These are phyloP conservation scores for Excalfactoria chinensis DNA, from an alignment of 2,113 vertebrate species.

Conservation along the genomic window DNA sequence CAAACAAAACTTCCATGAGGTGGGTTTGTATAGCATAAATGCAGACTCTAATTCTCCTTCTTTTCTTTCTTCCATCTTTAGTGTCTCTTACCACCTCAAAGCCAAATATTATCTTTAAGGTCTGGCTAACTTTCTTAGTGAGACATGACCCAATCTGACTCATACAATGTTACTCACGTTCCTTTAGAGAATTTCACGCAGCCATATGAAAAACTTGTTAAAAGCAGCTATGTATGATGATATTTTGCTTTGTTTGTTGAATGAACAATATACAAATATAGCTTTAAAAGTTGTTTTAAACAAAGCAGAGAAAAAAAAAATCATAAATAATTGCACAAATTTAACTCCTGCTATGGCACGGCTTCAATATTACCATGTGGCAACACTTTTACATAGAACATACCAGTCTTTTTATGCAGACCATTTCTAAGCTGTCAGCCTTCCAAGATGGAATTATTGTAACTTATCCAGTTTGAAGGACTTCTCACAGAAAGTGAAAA, in stretches of 20 bases:
- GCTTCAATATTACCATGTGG: background rate
- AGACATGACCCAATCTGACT: background rate
- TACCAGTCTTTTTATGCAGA: background rate
- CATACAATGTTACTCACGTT: background rate
- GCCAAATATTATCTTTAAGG: background rate
- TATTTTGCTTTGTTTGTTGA: background rate
- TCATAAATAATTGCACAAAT: background rate
- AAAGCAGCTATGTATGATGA: background rate
- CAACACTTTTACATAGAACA: background rate
- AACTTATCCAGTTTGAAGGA: background rate
- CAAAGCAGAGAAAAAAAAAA: background rate
- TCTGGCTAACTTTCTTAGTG: background rate
- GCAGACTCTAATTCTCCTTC: background rate
- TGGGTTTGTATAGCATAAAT: background rate
- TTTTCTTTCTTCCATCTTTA: background rate
- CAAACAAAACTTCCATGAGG: background rate
- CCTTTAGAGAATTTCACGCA: background rate
- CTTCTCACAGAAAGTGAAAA: background rate
- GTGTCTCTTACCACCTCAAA: background rate
- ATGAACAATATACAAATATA: background rate
- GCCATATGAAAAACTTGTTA: background rate
- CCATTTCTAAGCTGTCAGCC: background rate
- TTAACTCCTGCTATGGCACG: background rate
- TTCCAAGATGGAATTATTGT: background rate
- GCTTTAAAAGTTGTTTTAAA: background rate